Evolutionary conservation across 1,140 invertebrate genomes (phyloP).

Genomic region (Limonius californicus): DNA sequence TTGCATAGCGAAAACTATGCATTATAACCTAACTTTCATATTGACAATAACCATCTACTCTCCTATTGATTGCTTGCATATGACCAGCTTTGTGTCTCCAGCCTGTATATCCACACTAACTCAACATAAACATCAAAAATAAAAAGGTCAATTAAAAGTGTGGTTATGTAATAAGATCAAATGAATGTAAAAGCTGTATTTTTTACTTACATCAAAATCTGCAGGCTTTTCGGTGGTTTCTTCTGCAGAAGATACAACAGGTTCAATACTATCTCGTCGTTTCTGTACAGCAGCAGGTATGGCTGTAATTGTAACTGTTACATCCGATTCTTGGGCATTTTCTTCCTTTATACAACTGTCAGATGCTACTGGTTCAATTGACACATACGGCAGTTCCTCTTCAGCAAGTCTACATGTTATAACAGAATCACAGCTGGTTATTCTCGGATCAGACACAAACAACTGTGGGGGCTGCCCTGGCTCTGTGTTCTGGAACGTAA

Average conservation of each 20-base stretch:
- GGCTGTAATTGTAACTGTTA: constrained; percentile 38
- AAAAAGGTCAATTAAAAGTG: neutral
- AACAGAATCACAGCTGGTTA: constrained; percentile 22
- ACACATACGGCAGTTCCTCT: constrained; percentile 28
- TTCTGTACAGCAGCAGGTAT: constrained; percentile 38
- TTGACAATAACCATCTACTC: no score
- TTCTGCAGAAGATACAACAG: constrained; percentile 18
- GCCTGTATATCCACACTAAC: neutral
- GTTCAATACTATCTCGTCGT: constrained; percentile 35
- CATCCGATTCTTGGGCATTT: constrained; percentile 23
- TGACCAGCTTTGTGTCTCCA: neutral
- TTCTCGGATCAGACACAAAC: neutral
- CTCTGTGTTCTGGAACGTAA: constrained; percentile 10
- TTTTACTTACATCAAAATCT: neutral
- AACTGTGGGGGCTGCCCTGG: neutral
- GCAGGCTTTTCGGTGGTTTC: neutral
- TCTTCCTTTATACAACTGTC: constrained; percentile 21
- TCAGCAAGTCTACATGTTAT: constrained; percentile 27
- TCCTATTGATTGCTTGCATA: no score
- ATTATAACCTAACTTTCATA: neutral
- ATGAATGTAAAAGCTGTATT: neutral
- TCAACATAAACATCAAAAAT: neutral
- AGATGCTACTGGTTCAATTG: constrained; percentile 32
- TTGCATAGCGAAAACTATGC: no score
- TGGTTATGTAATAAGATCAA: neutral